A percentile compares a stretch with the other conserved stretches of the same genome.
These are phyloP conservation scores for Cosmopolites sordidus DNA, from an alignment of 2,888 invertebrate species.

Conservation along the genomic window DNA sequence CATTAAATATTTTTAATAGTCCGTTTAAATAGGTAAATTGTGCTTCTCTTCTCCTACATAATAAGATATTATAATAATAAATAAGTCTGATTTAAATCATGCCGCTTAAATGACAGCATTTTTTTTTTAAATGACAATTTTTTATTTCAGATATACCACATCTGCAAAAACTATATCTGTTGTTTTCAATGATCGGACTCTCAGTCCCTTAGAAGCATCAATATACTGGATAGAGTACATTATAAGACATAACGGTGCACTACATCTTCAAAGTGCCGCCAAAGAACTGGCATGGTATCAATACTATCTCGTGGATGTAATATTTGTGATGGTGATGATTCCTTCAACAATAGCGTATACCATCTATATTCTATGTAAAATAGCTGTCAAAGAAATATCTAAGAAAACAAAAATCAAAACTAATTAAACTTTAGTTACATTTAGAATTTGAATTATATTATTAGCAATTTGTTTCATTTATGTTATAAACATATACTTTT, in stretches of 20 bases:
- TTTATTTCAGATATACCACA: slow-evolving; percentile 51
- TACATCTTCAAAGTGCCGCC: slow-evolving; percentile 52
- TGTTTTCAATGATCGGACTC: slow-evolving; percentile 56
- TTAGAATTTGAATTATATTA: no score
- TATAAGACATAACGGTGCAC: slow-evolving; percentile 55
- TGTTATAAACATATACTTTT: no score
- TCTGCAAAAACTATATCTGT: slow-evolving; percentile 51
- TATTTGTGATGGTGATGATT: slow-evolving; percentile 8
- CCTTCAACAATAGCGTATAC: not conserved
- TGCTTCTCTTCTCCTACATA: no score
- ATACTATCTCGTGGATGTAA: slow-evolving; percentile 36
- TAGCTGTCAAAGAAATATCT: not conserved
- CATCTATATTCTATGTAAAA: not conserved
- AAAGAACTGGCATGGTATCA: slow-evolving; percentile 52
- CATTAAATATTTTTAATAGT: no score
- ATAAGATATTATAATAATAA: no score
- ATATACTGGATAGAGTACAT: slow-evolving; percentile 65
- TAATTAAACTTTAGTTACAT: no score
- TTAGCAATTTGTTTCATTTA: no score
- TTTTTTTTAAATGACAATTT: not conserved
- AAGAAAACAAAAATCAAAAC: not conserved
- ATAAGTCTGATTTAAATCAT: no score
- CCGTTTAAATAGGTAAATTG: no score
- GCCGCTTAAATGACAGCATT: no score
- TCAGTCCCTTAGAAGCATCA: slow-evolving; percentile 56